These are phyloP conservation scores for Pampusana beccarii DNA, from an alignment of 2,113 vertebrate species.

Conservation along the genomic window DNA sequence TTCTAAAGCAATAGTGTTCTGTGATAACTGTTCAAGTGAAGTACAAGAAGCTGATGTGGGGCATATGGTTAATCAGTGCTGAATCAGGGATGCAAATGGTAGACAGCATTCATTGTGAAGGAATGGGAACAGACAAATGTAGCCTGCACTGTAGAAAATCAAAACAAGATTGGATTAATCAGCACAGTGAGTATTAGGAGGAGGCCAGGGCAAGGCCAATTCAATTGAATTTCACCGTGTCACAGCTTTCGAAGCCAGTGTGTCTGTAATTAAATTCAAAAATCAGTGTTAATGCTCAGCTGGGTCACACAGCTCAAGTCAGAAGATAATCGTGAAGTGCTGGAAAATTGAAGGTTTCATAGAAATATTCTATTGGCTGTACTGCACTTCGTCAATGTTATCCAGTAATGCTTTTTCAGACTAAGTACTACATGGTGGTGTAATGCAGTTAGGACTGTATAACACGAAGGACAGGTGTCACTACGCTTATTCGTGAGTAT, in stretches of 20 bases:
- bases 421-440: neutral
- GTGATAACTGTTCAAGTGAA: neutral
- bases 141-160: conserved; percentile 16
- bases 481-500: neutral
- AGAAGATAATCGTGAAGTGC: conserved; percentile 44
- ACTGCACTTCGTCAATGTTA: neutral
- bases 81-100: conserved; percentile 7
- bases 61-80: neutral
- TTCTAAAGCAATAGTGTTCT: neutral
- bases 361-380: conserved; percentile 10
- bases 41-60: neutral
- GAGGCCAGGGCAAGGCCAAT: conserved; percentile 13
- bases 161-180: conserved; percentile 48
- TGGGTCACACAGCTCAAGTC: conserved; percentile 39
- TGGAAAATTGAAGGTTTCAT: conserved; percentile 47
- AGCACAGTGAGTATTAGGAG: neutral
- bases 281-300: conserved; percentile 37
- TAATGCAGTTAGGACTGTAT: neutral
- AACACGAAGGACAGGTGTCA: neutral
- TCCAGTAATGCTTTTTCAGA: neutral
- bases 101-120: neutral
- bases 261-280: conserved; percentile 53
- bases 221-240: conserved; percentile 42
- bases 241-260: conserved; percentile 36
- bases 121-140: neutral